A percentile compares a stretch with the other conserved stretches of the same genome.
Evolutionary conservation across 2,797 vertebrate species (phyloP).

Genomic region (Anolis apletophallus): DNA sequence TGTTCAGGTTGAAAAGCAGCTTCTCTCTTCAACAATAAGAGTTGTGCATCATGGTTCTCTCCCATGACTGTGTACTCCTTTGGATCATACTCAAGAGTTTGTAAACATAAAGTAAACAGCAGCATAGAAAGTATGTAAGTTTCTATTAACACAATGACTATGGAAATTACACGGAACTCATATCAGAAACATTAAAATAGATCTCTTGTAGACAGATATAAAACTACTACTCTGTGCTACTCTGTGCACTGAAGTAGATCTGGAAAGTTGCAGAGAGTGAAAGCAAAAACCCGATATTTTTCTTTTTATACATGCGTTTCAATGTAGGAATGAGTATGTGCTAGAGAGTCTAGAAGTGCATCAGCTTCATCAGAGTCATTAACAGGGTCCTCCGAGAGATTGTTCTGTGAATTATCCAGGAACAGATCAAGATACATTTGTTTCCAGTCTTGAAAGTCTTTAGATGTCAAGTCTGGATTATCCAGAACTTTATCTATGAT

Average conservation of each 20-base stretch:
- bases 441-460: slow-evolving; percentile 98
- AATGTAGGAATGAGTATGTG: slow-evolving; percentile 97
- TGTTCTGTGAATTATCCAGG: slow-evolving; percentile 84
- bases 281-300: slow-evolving; percentile 28
- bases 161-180: slow-evolving; percentile 74
- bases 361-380: slow-evolving; percentile 84
- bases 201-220: slow-evolving; percentile 73
- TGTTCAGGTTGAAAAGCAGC: slow-evolving; percentile 5
- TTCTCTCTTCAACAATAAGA: slow-evolving; percentile 4
- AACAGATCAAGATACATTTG: slow-evolving; percentile 94
- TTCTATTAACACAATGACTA: slow-evolving; percentile 72
- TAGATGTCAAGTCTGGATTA: slow-evolving; percentile 93
- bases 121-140: slow-evolving; percentile 83
- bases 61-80: background rate
- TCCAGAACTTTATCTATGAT: slow-evolving; percentile 96
- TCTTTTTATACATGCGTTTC: slow-evolving; percentile 93
- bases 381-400: slow-evolving; percentile 76
- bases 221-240: too few species aligned
- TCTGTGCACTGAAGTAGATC: slow-evolving; percentile 69
- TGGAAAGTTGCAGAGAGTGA: slow-evolving; percentile 59
- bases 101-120: slow-evolving; percentile 71
- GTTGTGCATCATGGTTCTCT: background rate
- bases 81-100: slow-evolving; percentile 29
- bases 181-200: slow-evolving; percentile 80
- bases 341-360: slow-evolving; percentile 85